phyloP scores from a whole-genome alignment of 2,797 vertebrate genomes.

The Neopelma chrysocephalum region DNA sequence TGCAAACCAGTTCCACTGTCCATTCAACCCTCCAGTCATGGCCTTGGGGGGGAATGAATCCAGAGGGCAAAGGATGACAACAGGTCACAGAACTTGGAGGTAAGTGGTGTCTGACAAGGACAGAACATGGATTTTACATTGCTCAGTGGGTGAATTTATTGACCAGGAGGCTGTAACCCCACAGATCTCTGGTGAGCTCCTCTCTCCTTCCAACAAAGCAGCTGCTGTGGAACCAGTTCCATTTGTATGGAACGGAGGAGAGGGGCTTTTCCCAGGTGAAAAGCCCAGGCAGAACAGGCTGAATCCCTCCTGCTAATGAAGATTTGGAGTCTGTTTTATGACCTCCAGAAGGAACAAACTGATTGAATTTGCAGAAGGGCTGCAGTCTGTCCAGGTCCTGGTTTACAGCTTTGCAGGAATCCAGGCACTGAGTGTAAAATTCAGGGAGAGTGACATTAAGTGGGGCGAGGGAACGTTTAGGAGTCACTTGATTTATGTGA shows the following conservation, averaged over 20 bases:
- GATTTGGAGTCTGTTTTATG: neutral
- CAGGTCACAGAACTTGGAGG: neutral
- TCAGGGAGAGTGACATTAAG: neutral
- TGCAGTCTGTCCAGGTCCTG: neutral
- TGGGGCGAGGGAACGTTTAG: neutral
- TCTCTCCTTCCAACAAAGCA: neutral
- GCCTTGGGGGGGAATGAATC: neutral
- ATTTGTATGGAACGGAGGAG: neutral
- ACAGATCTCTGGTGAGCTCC: neutral
- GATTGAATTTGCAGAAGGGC: neutral
- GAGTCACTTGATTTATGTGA: neutral
- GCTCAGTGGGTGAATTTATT: neutral
- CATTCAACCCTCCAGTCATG: neutral
- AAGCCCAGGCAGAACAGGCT: neutral
- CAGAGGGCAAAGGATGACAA: neutral
- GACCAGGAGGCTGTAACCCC: neutral
- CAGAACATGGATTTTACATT: neutral
- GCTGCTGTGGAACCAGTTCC: neutral
- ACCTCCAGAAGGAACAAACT: neutral
- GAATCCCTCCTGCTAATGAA: neutral
- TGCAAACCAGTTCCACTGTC: neutral
- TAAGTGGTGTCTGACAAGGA: neutral
- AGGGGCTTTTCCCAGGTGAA: neutral
- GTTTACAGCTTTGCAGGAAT: neutral
- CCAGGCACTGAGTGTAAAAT: neutral